Conservation (phyloP, 2,797 vertebrate species). For the Botia kubotai region DNA sequence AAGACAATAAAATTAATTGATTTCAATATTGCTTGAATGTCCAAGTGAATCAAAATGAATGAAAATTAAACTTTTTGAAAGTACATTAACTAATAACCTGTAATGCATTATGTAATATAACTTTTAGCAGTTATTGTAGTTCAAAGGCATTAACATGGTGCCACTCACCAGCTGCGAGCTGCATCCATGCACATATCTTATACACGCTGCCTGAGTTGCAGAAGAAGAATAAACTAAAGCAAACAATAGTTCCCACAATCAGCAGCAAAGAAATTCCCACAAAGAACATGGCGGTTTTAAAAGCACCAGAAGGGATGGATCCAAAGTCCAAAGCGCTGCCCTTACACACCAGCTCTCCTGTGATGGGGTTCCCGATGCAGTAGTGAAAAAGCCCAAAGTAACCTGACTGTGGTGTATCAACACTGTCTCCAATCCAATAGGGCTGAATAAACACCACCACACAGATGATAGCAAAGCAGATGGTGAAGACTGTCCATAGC, state of each 20-base stretch:
- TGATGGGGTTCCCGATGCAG: slow-evolving; percentile 95
- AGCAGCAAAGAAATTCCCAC: slow-evolving; percentile 93
- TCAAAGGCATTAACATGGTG: not conserved
- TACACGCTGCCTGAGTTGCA: slow-evolving; percentile 95
- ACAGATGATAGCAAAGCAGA: slow-evolving; percentile 91
- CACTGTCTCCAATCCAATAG: slow-evolving; percentile 98
- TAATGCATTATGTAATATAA: too few species aligned
- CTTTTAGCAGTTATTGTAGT: too few species aligned
- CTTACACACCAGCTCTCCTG: slow-evolving; percentile 94
- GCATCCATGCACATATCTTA: slow-evolving; percentile 98
- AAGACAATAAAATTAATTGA: too few species aligned
- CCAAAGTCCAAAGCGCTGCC: slow-evolving; percentile 93
- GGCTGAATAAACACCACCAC: slow-evolving; percentile 97
- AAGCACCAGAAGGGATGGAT: slow-evolving; percentile 94
- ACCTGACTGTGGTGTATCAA: slow-evolving; percentile 93
- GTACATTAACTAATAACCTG: too few species aligned
- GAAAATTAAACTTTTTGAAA: too few species aligned
- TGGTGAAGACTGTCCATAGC: slow-evolving; percentile 94
- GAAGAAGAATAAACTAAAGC: slow-evolving; percentile 96
- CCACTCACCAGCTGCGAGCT: slow-evolving; percentile 91
- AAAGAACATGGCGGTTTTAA: slow-evolving; percentile 98
- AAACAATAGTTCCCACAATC: slow-evolving; percentile 91
- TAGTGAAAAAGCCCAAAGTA: slow-evolving; percentile 98
- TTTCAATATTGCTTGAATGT: too few species aligned
- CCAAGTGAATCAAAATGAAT: too few species aligned